Evolutionary conservation across 2,888 invertebrate genomes (phyloP), one percentile per base, ranked within the genome.

Genomic region (Clanis bilineata): DNA sequence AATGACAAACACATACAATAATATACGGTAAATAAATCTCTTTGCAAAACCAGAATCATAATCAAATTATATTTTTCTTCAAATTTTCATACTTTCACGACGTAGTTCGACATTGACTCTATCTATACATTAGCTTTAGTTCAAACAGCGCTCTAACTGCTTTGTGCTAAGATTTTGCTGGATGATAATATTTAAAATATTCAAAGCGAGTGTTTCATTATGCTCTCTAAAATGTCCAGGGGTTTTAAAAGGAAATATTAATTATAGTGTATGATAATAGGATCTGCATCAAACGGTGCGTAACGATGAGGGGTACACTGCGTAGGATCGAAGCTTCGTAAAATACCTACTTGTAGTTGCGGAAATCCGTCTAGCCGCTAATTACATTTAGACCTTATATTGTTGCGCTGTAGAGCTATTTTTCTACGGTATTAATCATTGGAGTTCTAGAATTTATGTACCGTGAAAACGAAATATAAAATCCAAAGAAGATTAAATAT

Each of bases 331-430:
- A 65, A 60, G 28, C 61, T 57, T 68, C 70, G 65, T 68, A 65
- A n/a, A n/a, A 69, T 70, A 72, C 73, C 9, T 41, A 18, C 6
- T 12, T 12, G 73, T 77, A 75, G 76, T 79, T 80, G 77, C 84
- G 88, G 90, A 88, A 86, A 84, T 89, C 90, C 89, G 88, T 73
- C 74, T 56, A 61, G 61, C 59, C 63, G 36, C 41, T 10, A 47
- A 59, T 38, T 59, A 59, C 45, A 59, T 32, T 32, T 36, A 23
- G 28, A 21, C 38, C 59, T 44, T 45, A 59, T 25, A 10, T 39
- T 12, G 38, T 23, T 25, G 21, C 44, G 25, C 25, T 45, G 45
- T 44, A 25, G 32, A 2, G 38, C n/a, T 28, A 44, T 43, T 59
- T 59, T 45, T 28, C 10, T 32, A 18, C 10, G 38, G 25, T 15